Evolutionary conservation across 2,113 vertebrate genomes (phyloP), one percentile per base, ranked within the genome.

Genomic region (Rostratula benghalensis): DNA sequence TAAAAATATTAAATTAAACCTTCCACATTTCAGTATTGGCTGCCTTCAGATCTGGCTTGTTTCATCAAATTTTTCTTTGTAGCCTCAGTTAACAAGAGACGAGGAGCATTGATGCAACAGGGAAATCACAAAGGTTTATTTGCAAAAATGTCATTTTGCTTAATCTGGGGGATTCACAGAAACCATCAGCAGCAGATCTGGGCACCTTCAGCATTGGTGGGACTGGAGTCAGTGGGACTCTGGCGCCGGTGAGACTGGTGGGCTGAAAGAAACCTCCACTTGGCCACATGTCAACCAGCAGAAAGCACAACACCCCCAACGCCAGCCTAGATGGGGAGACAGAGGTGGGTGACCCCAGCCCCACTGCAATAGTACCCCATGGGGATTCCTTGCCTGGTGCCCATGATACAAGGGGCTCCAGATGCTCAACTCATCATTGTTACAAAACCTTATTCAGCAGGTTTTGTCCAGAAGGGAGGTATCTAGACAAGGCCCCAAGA

Each of bases 1-100:
- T 95, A 93, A 90, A 92, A 95, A 96, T 85, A 93, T 96, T 87
- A 83, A 94, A 97, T 95, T 97, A 96, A 95, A 97, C 94, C 91
- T 85, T 95, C 89, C 91, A 95, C 45, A 92, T 97, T 97, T 97
- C 97, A 94, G 33, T 95, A 97, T 45, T 48, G 96, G 89, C 94
- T 95, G 90, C 97, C 95, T 96, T 95, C 88, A 77, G 80, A 88
- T 70, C 63, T 93, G 89, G 39, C 86, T 89, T 61, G 78, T 87
- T 95, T 83, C 64, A 83, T 76, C 64, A 48, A 23, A 81, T 23
- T 76, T 77, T 85, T 81, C 73, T 64, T 69, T 83, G 68, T 53
- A 90, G 39, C 45, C 60, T 79, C 35, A 28, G 7, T 53, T 45
- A 65, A 39, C 39, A 57, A 68, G 67, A 41, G 54, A 56, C 2